Conservation (phyloP, 2,797 vertebrate genomes). For the Menidia menidia region DNA sequence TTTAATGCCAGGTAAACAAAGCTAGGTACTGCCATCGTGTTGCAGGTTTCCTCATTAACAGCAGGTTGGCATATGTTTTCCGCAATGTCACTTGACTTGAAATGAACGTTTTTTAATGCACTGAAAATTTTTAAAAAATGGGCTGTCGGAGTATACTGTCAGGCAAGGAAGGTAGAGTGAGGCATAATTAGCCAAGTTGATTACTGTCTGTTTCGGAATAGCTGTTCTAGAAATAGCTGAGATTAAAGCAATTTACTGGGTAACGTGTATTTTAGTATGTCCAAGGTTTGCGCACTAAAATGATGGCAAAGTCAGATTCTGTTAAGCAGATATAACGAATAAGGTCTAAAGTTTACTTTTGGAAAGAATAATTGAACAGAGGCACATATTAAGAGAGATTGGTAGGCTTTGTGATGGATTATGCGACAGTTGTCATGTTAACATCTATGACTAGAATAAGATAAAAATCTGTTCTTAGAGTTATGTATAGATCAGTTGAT, state of each 20-base stretch:
- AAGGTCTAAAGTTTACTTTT: neutral
- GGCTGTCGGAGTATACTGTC: neutral
- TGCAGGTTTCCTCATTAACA: neutral
- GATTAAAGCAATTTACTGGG: constrained; percentile 18
- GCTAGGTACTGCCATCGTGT: constrained; percentile 10
- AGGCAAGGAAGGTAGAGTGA: constrained; percentile 13
- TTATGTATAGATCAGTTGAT: neutral
- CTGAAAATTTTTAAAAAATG: neutral
- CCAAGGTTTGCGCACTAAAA: neutral
- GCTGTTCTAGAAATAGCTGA: constrained; percentile 50
- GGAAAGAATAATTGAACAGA: neutral
- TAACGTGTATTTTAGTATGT: neutral
- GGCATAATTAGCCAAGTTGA: constrained; percentile 21
- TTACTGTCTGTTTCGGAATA: constrained; percentile 35
- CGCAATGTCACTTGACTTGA: neutral
- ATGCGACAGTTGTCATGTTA: too few relatives aligned
- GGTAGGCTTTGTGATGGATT: too few relatives aligned
- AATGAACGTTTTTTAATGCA: neutral
- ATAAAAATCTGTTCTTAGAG: too few relatives aligned
- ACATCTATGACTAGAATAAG: too few relatives aligned
- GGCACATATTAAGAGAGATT: neutral
- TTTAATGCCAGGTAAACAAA: constrained; percentile 34
- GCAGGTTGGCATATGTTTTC: neutral
- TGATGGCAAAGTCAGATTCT: fast-evolving
- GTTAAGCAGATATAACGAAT: neutral